Percentiles rank a stretch among this genome's conserved stretches.
Conservation (phyloP, 2,113 vertebrate species). For the Hipposideros armiger region DNA sequence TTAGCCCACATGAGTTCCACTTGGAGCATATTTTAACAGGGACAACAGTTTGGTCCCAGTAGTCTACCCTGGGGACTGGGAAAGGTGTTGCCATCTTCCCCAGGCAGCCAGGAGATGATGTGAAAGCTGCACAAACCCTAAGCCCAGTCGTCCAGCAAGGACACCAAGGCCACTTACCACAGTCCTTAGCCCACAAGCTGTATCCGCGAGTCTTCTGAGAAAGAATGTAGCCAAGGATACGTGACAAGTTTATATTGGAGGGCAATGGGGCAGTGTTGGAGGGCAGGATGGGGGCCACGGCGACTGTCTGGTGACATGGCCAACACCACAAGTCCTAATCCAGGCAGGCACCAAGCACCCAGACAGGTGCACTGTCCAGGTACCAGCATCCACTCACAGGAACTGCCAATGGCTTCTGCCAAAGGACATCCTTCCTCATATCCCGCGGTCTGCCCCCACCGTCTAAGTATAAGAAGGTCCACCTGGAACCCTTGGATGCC, state of each 20-base stretch:
- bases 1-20: neutral
- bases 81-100: neutral
- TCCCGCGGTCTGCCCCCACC: neutral
- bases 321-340: neutral
- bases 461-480: neutral
- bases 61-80: rapidly evolving
- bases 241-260: neutral
- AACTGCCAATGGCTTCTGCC: neutral
- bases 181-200: neutral
- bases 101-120: neutral
- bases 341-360: neutral
- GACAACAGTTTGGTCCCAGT: neutral
- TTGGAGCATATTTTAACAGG: neutral
- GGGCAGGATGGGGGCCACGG: neutral
- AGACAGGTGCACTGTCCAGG: rapidly evolving
- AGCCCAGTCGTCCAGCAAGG: neutral
- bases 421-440: neutral
- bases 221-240: neutral
- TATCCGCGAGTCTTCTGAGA: neutral
- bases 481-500: neutral
- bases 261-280: neutral
- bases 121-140: neutral
- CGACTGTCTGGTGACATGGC: neutral
- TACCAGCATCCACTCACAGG: neutral
- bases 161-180: neutral